Conservation (phyloP, 2,113 vertebrate genomes). For the Caranx melampygus region DNA sequence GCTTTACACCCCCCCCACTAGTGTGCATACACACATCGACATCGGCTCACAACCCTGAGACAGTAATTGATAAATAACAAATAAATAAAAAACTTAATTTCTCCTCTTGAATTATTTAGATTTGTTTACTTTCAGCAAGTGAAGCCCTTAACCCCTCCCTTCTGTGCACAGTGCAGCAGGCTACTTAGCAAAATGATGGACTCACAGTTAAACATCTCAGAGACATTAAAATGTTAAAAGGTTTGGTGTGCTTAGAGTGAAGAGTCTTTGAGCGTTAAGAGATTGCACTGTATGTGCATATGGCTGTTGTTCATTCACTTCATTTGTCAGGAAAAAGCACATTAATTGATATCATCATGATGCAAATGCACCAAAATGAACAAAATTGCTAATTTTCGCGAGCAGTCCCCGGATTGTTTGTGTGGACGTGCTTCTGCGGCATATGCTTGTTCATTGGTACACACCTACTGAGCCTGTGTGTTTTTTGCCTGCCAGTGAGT, state of each 20-base stretch:
- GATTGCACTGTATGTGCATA: background rate
- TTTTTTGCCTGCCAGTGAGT: conserved; percentile 41
- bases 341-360: background rate
- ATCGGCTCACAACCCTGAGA: conserved; percentile 22
- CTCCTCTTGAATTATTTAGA: conserved; percentile 66
- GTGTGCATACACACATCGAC: background rate
- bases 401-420: background rate
- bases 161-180: conserved; percentile 34
- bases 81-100: conserved; percentile 55
- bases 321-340: background rate
- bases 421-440: background rate
- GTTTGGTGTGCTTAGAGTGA: conserved; percentile 24
- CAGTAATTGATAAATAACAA: conserved; percentile 46
- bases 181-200: conserved; percentile 50
- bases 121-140: conserved; percentile 61
- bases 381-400: background rate
- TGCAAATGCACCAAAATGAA: background rate
- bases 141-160: conserved; percentile 15
- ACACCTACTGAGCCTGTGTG: no score
- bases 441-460: no score
- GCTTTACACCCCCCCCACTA: background rate
- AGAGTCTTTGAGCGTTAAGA: background rate
- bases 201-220: conserved; percentile 59
- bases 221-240: conserved; percentile 68
- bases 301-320: background rate